A percentile compares a stretch with the other conserved stretches of the same genome.
phyloP scores from a whole-genome alignment of 2,797 vertebrate genomes.

The Anas capensis region DNA sequence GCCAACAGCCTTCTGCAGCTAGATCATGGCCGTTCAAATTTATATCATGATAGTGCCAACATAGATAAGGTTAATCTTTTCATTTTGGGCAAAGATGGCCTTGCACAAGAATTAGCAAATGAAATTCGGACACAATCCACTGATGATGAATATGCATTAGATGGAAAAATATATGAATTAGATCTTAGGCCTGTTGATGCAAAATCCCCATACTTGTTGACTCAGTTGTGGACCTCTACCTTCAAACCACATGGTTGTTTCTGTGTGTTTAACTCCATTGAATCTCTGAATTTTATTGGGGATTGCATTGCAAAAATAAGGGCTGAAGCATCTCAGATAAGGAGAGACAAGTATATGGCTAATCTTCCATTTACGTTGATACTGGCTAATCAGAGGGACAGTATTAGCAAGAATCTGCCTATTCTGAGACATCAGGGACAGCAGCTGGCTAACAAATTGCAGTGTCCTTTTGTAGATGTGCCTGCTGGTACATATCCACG shows the following conservation, averaged over 20 bases:
- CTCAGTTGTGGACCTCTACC: slow-evolving; percentile 91
- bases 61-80: slow-evolving; percentile 98
- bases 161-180: slow-evolving; percentile 98
- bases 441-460: slow-evolving; percentile 96
- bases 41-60: slow-evolving; percentile 94
- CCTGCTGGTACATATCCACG: slow-evolving; percentile 92
- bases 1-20: slow-evolving; percentile 92
- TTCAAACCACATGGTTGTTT: slow-evolving; percentile 99
- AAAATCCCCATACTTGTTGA: slow-evolving; percentile 92
- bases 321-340: slow-evolving; percentile 91
- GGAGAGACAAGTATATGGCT: slow-evolving; percentile 91
- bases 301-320: slow-evolving; percentile 96
- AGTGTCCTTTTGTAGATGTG: slow-evolving; percentile 97
- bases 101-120: slow-evolving; percentile 96
- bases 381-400: slow-evolving; percentile 95
- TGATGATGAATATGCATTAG: slow-evolving; percentile 97
- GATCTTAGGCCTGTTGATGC: slow-evolving; percentile 95
- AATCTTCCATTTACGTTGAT: slow-evolving; percentile 95
- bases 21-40: slow-evolving; percentile 90
- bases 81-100: slow-evolving; percentile 95
- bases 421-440: slow-evolving; percentile 98
- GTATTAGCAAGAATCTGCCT: slow-evolving; percentile 92
- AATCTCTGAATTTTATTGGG: slow-evolving; percentile 95
- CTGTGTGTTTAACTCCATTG: slow-evolving; percentile 97
- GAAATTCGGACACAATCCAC: slow-evolving; percentile 98